These are phyloP conservation scores for Ailurus styani DNA, from an alignment of 2,113 vertebrate species.

Conservation along the genomic window DNA sequence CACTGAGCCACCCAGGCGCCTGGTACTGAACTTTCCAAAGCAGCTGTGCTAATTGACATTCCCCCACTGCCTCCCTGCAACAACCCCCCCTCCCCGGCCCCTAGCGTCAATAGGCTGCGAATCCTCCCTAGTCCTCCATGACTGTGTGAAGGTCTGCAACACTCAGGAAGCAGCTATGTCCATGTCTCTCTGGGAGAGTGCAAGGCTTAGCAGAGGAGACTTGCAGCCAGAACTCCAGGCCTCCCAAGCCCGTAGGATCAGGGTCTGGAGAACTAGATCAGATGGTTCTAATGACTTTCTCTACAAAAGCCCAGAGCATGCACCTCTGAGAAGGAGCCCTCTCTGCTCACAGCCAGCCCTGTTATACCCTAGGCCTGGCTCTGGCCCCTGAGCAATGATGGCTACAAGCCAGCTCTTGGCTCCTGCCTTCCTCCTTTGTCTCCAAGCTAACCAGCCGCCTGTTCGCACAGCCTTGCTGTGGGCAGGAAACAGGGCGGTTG, in stretches of 20 bases:
- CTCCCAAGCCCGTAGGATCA: neutral
- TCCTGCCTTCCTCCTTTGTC: neutral
- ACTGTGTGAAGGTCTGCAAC: neutral
- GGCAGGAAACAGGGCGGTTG: neutral
- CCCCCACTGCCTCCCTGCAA: too few relatives aligned
- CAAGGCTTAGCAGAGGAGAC: neutral
- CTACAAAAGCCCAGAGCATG: neutral
- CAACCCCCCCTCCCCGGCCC: fast-evolving
- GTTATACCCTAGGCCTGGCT: neutral
- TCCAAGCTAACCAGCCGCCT: neutral
- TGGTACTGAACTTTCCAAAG: neutral
- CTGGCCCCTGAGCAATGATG: neutral
- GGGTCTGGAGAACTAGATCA: neutral
- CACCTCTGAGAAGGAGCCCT: neutral
- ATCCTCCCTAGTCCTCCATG: fast-evolving
- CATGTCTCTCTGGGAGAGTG: neutral
- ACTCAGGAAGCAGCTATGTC: neutral
- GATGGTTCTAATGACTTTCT: neutral
- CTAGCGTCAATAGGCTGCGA: neutral
- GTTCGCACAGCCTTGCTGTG: neutral
- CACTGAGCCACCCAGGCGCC: too few relatives aligned
- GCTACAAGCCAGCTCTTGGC: neutral
- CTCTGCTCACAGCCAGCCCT: neutral
- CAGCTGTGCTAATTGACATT: neutral
- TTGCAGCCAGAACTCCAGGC: neutral